These are phyloP conservation scores for Cryptops parisi DNA, from an alignment of 2,888 invertebrate species.

Conservation along the genomic window DNA sequence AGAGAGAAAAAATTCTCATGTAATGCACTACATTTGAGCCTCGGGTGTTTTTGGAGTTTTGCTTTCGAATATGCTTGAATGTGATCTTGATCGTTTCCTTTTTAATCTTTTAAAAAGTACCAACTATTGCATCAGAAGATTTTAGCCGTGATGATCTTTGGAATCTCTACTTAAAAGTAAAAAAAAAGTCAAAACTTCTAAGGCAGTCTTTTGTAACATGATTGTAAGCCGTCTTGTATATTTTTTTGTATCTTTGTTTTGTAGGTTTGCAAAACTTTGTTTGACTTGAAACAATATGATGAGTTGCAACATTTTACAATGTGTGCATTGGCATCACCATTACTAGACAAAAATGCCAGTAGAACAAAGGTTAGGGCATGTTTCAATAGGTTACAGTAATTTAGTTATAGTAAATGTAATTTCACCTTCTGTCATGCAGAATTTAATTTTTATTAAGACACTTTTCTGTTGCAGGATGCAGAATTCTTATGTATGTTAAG, in stretches of 20 bases:
- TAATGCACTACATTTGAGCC: no score
- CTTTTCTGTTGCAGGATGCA: conserved; percentile 28
- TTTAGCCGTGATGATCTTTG: not conserved
- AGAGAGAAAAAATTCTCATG: no score
- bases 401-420: conserved; percentile 3
- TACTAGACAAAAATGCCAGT: conserved; percentile 34
- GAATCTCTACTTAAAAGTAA: not conserved
- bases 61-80: no score
- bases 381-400: no score
- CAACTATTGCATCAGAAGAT: no score
- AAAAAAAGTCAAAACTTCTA: no score
- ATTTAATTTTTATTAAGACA: conserved; percentile 5
- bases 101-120: no score
- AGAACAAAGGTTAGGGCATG: conserved; percentile 14
- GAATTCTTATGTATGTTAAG: conserved; percentile 39
- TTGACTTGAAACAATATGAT: conserved; percentile 44
- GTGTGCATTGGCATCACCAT: conserved; percentile 54
- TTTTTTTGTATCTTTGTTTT: conserved; percentile 9
- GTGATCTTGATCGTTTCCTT: no score
- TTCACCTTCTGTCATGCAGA: conserved; percentile 1
- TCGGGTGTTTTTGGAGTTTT: no score
- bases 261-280: conserved; percentile 40
- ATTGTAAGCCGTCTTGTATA: not conserved
- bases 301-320: conserved; percentile 59
- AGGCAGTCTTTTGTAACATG: no score